Percentiles rank a stretch among this genome's conserved stretches.
Conservation (phyloP, 2,113 vertebrate genomes). For the Poecilia latipinna region DNA sequence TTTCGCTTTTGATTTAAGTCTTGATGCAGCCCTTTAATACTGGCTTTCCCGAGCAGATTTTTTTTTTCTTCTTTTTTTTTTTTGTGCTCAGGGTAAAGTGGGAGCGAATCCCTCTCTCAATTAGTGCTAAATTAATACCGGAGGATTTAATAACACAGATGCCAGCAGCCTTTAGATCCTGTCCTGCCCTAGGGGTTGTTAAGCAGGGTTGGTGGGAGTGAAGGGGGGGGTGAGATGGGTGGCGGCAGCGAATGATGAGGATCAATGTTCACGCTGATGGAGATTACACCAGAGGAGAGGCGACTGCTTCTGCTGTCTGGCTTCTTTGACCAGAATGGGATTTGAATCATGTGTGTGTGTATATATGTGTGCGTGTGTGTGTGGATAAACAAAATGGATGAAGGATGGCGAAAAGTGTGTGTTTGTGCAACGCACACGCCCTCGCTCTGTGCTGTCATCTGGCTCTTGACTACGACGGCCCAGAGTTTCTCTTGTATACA, state of each 20-base stretch:
- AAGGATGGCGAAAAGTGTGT: conserved; percentile 18
- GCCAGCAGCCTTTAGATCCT: conserved; percentile 69
- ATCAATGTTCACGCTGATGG: conserved; percentile 61
- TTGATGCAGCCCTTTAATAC: conserved; percentile 64
- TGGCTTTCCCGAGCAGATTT: conserved; percentile 53
- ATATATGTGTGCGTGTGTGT: conserved; percentile 21
- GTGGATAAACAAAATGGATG: conserved; percentile 32
- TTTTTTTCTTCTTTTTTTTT: background rate
- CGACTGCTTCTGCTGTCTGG: conserved; percentile 36
- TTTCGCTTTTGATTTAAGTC: conserved; percentile 77
- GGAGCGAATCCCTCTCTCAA: conserved; percentile 76
- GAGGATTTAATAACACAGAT: conserved; percentile 75
- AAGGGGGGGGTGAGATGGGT: conserved; percentile 44
- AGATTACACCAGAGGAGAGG: conserved; percentile 40
- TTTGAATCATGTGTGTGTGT: conserved; percentile 28
- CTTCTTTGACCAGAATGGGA: conserved; percentile 61
- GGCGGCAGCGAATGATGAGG: conserved; percentile 51
- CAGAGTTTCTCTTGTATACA: conserved; percentile 94
- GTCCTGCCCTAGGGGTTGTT: conserved; percentile 56
- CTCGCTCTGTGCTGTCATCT: conserved; percentile 87
- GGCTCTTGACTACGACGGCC: conserved; percentile 88
- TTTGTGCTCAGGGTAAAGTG: conserved; percentile 61
- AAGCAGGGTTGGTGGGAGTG: conserved; percentile 33
- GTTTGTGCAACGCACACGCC: conserved; percentile 40
- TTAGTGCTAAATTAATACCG: conserved; percentile 75